phyloP scores from a whole-genome alignment of 2,888 invertebrate genomes.

The Laothoe populi region DNA sequence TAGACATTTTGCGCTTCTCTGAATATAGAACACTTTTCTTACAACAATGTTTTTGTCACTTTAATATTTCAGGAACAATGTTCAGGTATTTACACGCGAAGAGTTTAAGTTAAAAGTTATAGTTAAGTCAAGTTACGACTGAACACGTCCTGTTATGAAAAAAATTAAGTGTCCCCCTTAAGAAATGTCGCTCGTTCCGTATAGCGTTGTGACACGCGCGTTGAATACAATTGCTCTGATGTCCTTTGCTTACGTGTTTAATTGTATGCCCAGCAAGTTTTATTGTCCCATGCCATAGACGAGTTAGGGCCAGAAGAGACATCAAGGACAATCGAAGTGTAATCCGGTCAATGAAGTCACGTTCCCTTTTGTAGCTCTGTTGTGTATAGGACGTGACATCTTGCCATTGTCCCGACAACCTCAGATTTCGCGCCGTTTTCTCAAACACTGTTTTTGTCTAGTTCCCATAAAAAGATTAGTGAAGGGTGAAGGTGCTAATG shows the following conservation, averaged over 20 bases:
- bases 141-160: conserved; percentile 14
- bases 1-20: neutral
- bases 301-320: conserved; percentile 54
- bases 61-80: neutral
- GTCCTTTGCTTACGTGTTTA: conserved; percentile 54
- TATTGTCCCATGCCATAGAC: conserved; percentile 61
- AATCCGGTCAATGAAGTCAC: conserved; percentile 66
- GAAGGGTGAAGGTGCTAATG: conserved; percentile 81
- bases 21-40: neutral
- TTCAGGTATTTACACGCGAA: neutral
- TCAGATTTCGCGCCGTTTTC: conserved; percentile 61
- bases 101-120: neutral
- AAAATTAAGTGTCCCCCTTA: conserved; percentile 32
- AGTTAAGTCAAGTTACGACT: neutral
- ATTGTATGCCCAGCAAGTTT: conserved; percentile 58
- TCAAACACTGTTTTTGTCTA: conserved; percentile 57
- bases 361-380: conserved; percentile 48
- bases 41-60: neutral
- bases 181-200: conserved; percentile 27
- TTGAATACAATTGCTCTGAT: conserved; percentile 63
- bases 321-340: conserved; percentile 65
- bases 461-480: conserved; percentile 75
- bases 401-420: conserved; percentile 40
- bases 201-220: conserved; percentile 47
- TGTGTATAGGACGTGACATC: conserved; percentile 48